A percentile compares a stretch with the other conserved stretches of the same genome.
phyloP scores from a whole-genome alignment of 2,113 vertebrate genomes.

The Pituophis catenifer region DNA sequence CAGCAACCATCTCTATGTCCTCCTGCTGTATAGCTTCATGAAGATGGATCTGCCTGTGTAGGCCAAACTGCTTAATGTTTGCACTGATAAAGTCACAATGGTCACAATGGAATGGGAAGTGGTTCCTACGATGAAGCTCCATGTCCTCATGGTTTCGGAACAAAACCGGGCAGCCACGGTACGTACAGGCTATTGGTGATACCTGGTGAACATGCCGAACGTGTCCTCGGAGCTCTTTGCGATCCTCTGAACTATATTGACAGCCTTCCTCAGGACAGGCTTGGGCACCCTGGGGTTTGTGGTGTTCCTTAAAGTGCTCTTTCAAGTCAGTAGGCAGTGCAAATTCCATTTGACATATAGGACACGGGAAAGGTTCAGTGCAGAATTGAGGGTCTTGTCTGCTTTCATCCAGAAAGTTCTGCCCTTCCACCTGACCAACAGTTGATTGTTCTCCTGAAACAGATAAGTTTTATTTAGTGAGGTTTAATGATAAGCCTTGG shows the following conservation, averaged over 20 bases:
- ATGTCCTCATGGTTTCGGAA: constrained; percentile 74
- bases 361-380: constrained; percentile 63
- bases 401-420: background rate
- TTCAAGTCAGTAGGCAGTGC: constrained; percentile 69
- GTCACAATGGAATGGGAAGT: constrained; percentile 80
- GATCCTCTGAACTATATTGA: constrained; percentile 64
- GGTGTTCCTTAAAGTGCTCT: constrained; percentile 76
- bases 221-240: constrained; percentile 70
- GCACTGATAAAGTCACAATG: constrained; percentile 74
- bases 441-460: fast-evolving
- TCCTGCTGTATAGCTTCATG: fast-evolving
- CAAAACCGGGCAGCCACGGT: constrained; percentile 69
- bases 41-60: constrained; percentile 68
- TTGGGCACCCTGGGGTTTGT: constrained; percentile 17
- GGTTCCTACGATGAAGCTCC: constrained; percentile 73
- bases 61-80: constrained; percentile 73
- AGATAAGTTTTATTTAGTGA: background rate
- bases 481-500: constrained; percentile 27
- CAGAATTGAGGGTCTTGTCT: fast-evolving
- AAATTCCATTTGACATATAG: constrained; percentile 67
- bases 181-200: constrained; percentile 68
- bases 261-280: constrained; percentile 72
- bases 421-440: background rate
- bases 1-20: fast-evolving
- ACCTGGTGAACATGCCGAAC: constrained; percentile 62